Conservation (phyloP, 2,888 invertebrate species). For the Stenoptilia bipunctidactyla region DNA sequence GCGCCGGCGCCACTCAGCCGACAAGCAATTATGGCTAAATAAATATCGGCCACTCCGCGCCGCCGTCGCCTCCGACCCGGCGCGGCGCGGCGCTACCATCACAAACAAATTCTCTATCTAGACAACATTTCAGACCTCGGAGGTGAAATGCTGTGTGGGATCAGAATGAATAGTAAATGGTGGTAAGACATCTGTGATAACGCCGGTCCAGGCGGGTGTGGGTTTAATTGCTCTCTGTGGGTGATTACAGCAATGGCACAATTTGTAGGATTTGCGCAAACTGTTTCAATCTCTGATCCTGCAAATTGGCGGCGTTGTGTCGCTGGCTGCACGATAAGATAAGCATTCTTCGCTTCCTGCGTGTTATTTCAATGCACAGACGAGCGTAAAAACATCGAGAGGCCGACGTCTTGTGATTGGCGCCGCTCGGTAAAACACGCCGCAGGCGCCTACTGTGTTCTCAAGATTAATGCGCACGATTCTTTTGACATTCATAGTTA, state of each 20-base stretch:
- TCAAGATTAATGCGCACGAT: slow-evolving; percentile 34
- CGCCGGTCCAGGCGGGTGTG: slow-evolving; percentile 32
- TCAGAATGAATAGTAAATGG: slow-evolving; percentile 39
- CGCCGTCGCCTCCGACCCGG: slow-evolving; percentile 30
- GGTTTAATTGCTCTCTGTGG: slow-evolving; percentile 38
- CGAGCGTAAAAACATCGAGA: slow-evolving; percentile 20
- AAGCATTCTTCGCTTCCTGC: slow-evolving; percentile 22
- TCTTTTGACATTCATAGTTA: slow-evolving; percentile 17
- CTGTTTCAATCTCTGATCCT: slow-evolving; percentile 18
- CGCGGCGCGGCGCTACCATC: no score
- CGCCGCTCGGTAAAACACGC: slow-evolving; percentile 31
- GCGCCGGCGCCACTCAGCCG: slow-evolving; percentile 68
- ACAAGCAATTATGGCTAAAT: slow-evolving; percentile 70
- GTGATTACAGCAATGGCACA: slow-evolving; percentile 27
- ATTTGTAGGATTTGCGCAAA: slow-evolving; percentile 5
- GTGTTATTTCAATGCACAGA: slow-evolving; percentile 4
- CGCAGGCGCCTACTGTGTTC: slow-evolving; percentile 25
- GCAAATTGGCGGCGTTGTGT: slow-evolving; percentile 30
- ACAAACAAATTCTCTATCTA: no score
- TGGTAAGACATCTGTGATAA: slow-evolving; percentile 29
- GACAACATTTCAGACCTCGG: slow-evolving; percentile 44
- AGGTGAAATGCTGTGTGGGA: slow-evolving; percentile 45
- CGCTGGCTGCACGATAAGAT: slow-evolving; percentile 42
- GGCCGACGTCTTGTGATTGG: slow-evolving; percentile 33
- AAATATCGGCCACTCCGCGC: slow-evolving; percentile 65